phyloP scores from a whole-genome alignment of 2,113 vertebrate genomes.

The Ageneiosus marmoratus region DNA sequence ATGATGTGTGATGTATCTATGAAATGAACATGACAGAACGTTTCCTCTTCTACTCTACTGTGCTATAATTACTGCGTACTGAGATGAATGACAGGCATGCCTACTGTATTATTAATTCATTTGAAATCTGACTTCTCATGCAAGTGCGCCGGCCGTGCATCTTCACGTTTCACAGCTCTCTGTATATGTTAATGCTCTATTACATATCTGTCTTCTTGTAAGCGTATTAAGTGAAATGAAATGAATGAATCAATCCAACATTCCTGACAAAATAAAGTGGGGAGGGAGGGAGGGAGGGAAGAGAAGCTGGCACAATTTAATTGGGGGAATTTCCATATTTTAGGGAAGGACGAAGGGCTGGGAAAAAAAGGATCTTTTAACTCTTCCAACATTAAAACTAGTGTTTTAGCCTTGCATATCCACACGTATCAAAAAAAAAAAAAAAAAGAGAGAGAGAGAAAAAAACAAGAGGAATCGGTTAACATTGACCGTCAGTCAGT shows the following conservation, averaged over 20 bases:
- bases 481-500: conserved; percentile 42
- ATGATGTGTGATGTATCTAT: background rate
- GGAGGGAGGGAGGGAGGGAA: background rate
- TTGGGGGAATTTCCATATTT: background rate
- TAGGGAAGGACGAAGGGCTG: background rate
- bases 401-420: conserved; percentile 44
- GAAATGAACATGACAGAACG: conserved; percentile 2
- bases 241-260: conserved; percentile 15
- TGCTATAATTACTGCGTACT: conserved; percentile 26
- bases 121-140: conserved; percentile 37
- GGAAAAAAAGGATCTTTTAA: background rate
- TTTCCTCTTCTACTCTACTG: conserved; percentile 42
- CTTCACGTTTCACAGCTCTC: background rate
- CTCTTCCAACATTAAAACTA: conserved; percentile 38
- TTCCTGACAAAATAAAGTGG: background rate
- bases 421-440: conserved; percentile 11
- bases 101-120: conserved; percentile 29
- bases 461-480: conserved; percentile 23
- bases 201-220: background rate
- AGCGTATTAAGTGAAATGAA: background rate
- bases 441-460: background rate
- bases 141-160: conserved; percentile 29
- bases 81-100: conserved; percentile 43
- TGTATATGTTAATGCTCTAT: background rate
- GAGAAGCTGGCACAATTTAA: background rate